Conservation (phyloP, 2,797 vertebrate genomes). For the Halcyon badia region DNA sequence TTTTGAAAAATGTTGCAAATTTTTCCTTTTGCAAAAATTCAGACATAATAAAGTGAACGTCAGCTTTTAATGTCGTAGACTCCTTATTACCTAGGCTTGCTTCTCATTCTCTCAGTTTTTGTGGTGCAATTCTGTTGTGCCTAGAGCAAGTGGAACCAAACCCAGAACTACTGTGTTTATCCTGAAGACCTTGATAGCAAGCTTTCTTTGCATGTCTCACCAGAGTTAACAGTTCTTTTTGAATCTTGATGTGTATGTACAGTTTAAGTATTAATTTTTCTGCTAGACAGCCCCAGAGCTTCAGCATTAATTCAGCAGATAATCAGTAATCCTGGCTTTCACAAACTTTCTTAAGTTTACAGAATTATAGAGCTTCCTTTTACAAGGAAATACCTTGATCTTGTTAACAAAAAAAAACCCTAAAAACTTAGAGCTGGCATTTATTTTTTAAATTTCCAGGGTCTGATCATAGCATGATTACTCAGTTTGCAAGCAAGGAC, state of each 20-base stretch:
- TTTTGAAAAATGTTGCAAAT: not conserved
- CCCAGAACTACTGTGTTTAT: not conserved
- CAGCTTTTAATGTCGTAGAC: not conserved
- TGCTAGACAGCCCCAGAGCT: not conserved
- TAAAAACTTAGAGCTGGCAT: not conserved
- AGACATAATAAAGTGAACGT: not conserved
- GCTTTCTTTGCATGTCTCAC: not conserved
- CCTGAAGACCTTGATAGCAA: not conserved
- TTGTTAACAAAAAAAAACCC: not conserved
- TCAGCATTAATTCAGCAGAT: not conserved
- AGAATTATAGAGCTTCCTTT: not conserved
- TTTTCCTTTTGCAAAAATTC: not conserved
- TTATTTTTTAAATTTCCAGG: not conserved
- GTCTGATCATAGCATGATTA: not conserved
- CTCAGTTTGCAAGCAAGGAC: not conserved
- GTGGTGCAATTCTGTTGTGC: not conserved
- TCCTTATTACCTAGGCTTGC: not conserved
- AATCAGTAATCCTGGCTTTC: not conserved
- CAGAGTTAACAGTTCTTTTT: not conserved
- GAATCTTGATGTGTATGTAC: not conserved
- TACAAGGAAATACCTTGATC: not conserved
- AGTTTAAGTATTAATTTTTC: not conserved
- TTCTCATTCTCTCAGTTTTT: not conserved
- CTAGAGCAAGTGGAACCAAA: not conserved
- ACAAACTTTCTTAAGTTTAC: not conserved